Evolutionary conservation across 2,888 invertebrate species (phyloP).

Genomic region (Taphrorychus bicolor): DNA sequence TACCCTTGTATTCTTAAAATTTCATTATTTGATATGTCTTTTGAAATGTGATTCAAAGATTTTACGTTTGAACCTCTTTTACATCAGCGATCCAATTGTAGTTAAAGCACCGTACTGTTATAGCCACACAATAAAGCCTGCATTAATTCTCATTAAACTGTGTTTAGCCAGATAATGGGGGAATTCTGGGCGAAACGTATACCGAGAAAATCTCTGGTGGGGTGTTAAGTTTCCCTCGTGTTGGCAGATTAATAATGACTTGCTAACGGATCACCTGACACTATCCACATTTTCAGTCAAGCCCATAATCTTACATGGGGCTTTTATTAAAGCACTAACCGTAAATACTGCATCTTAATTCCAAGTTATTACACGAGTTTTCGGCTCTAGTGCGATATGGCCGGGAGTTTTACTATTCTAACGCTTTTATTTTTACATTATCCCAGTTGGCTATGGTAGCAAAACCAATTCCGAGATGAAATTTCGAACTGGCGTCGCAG

Average conservation of each 20-base stretch:
- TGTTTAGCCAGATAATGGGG: not conserved
- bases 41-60: too few relatives aligned
- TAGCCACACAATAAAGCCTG: not conserved
- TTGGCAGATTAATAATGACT: not conserved
- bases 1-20: too few relatives aligned
- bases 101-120: not conserved
- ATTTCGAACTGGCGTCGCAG: not conserved
- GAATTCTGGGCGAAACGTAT: not conserved
- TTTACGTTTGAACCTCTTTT: too few relatives aligned
- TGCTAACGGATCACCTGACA: not conserved
- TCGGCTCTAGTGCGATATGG: constrained; percentile 1
- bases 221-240: not conserved
- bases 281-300: not conserved
- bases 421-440: constrained; percentile 2
- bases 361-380: not conserved
- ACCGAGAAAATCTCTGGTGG: not conserved
- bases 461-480: not conserved
- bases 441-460: not conserved
- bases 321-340: not conserved
- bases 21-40: too few relatives aligned
- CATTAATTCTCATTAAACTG: not conserved
- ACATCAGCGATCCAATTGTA: too few relatives aligned
- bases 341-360: not conserved
- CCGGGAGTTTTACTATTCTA: not conserved
- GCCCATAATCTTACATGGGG: not conserved